Percentiles rank a stretch among this genome's conserved stretches.
Evolutionary conservation across 2,888 invertebrate species (phyloP).

Genomic region (Sphinx pinastri): DNA sequence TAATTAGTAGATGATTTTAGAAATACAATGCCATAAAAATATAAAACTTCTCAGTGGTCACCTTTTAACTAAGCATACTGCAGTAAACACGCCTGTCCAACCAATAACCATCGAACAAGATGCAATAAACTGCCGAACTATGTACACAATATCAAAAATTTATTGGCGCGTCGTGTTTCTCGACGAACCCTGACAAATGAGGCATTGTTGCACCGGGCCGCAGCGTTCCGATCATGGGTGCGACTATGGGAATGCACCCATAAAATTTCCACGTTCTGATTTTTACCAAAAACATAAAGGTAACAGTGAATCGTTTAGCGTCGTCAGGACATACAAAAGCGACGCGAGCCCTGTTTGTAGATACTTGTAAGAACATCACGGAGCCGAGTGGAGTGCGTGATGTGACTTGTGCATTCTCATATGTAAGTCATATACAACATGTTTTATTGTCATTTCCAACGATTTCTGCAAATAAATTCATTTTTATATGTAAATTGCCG

Average conservation of each 20-base stretch:
- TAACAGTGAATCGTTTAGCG: constrained; percentile 48
- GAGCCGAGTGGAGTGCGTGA: constrained; percentile 37
- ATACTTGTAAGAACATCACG: constrained; percentile 48
- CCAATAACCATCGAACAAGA: constrained; percentile 41
- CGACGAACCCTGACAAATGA: constrained; percentile 77
- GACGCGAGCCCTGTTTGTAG: constrained; percentile 41
- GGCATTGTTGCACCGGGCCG: constrained; percentile 62
- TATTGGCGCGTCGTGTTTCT: constrained; percentile 58
- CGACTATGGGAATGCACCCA: constrained; percentile 69
- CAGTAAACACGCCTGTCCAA: constrained; percentile 28
- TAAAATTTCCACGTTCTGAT: constrained; percentile 72
- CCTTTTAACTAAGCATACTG: neutral
- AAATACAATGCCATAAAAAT: neutral
- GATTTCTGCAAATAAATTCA: neutral
- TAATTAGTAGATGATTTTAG: neutral
- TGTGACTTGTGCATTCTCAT: constrained; percentile 34
- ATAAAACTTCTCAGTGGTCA: neutral
- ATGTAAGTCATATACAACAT: constrained; percentile 18
- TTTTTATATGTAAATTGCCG: neutral
- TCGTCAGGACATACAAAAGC: constrained; percentile 62
- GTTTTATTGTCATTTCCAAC: constrained; percentile 1
- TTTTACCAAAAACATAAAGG: constrained; percentile 63
- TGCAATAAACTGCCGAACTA: constrained; percentile 42
- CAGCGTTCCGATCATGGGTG: constrained; percentile 49
- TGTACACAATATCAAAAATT: constrained; percentile 34